These are phyloP conservation scores for Argya squamiceps DNA, from an alignment of 2,797 vertebrate genomes.

Conservation along the genomic window DNA sequence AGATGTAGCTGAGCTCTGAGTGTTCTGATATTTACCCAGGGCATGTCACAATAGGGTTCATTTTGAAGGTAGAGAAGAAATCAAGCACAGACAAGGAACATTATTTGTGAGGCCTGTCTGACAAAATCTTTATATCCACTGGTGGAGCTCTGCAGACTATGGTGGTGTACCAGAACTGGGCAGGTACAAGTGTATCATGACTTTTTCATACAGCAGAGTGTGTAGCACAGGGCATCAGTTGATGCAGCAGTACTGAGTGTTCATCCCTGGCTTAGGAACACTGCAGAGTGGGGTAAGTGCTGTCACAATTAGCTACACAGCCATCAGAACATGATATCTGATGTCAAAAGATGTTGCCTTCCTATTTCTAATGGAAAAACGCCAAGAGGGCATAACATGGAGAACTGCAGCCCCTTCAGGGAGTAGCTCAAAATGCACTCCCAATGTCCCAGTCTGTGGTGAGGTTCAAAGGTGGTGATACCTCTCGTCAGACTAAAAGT, in stretches of 20 bases:
- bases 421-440: not conserved
- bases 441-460: not conserved
- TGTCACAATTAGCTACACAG: not conserved
- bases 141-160: not conserved
- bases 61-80: not conserved
- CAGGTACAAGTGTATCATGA: not conserved
- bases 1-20: not conserved
- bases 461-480: not conserved
- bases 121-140: not conserved
- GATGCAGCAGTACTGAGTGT: not conserved
- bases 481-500: not conserved
- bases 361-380: not conserved
- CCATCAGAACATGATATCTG: not conserved
- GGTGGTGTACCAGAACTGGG: not conserved
- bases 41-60: accelerated
- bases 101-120: not conserved
- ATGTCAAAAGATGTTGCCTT: not conserved
- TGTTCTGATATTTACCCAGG: not conserved
- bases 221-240: not conserved
- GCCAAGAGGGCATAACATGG: not conserved
- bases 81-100: not conserved
- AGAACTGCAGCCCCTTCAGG: not conserved
- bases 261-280: not conserved
- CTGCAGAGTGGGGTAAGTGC: not conserved
- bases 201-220: not conserved